Evolutionary conservation across 2,797 vertebrate species (phyloP).

Genomic region (Arrhamphus sclerolepis): DNA sequence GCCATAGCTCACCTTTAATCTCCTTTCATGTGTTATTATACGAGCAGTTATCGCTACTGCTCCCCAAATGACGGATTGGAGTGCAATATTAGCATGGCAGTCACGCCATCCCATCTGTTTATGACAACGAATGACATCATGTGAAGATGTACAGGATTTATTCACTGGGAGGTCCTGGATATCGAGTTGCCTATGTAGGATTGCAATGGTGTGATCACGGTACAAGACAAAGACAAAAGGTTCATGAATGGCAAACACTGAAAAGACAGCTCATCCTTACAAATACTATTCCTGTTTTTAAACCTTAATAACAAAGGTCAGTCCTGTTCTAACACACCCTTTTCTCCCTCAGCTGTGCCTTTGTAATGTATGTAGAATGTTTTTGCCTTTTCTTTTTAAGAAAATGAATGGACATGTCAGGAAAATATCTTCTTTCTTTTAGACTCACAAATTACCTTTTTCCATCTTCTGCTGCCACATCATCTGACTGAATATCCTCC

Average conservation of each 20-base stretch:
- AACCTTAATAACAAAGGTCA: not conserved
- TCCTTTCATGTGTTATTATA: slow-evolving; percentile 42
- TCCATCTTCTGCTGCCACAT: no score
- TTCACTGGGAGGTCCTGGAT: slow-evolving; percentile 27
- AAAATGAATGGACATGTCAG: no score
- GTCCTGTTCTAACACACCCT: no score
- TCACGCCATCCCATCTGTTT: slow-evolving; percentile 40
- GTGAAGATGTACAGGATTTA: slow-evolving; percentile 25
- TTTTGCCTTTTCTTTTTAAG: no score
- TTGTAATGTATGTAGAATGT: no score
- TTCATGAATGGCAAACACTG: not conserved
- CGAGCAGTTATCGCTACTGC: slow-evolving; percentile 12
- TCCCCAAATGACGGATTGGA: slow-evolving; percentile 52
- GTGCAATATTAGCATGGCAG: slow-evolving; percentile 50
- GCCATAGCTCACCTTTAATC: slow-evolving; percentile 62
- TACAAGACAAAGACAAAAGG: not conserved
- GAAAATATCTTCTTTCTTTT: no score
- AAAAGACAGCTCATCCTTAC: not conserved
- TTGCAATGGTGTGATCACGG: not conserved
- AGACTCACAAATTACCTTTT: no score
- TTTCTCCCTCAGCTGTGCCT: no score
- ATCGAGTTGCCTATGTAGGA: not conserved
- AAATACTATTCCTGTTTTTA: not conserved
- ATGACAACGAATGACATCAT: slow-evolving; percentile 35
- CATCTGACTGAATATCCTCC: no score